Base-by-base conservation (phyloP, 2,113 vertebrate genomes). In the Saimiri boliviensis region DNA sequence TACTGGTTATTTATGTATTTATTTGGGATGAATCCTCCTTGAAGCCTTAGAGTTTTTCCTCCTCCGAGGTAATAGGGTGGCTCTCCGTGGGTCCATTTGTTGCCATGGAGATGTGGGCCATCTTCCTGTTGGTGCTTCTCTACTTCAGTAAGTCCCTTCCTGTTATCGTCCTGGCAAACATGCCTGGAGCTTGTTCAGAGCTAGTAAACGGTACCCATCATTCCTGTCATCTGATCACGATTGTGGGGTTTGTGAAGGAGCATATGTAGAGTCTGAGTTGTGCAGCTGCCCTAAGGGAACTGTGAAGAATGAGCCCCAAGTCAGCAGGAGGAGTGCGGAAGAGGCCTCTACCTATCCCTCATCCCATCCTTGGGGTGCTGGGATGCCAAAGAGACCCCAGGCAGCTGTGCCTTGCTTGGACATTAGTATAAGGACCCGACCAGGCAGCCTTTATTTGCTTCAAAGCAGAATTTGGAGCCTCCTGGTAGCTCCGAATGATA, bases 201-300 rank as follows among this genome's bases (percentile, higher is more conserved):
- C 98, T 99, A 99, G 99, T 99, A 98, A 99, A 99, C n/a, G n/a
- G 7, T 91, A n/a, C n/a, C n/a, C n/a, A n/a, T n/a, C n/a, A n/a
- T n/a, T n/a, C n/a, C n/a, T n/a, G n/a, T n/a, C n/a, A n/a, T n/a
- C n/a, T n/a, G n/a, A n/a, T n/a, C n/a, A n/a, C n/a, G n/a, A n/a
- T n/a, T n/a, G n/a, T n/a, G n/a, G n/a, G n/a, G n/a, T n/a, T n/a
- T n/a, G n/a, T n/a, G n/a, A n/a, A n/a, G n/a, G 98, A 97, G 97
- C 93, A n/a, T n/a, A n/a, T n/a, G 77, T 94, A 98, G 97, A 89
- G 54, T 89, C 89, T 97, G 98, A 98, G 98, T 98, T 94, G 96
- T 97, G 95, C 98, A 66, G 13, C 63, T 66, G 63, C 30, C 27
- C 63, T 66, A 98, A 99, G 98, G 98, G 98, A 98, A 98, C 98